These are phyloP conservation scores for Lamellibrachia satsuma DNA, from an alignment of 2,888 invertebrate genomes.

Conservation along the genomic window DNA sequence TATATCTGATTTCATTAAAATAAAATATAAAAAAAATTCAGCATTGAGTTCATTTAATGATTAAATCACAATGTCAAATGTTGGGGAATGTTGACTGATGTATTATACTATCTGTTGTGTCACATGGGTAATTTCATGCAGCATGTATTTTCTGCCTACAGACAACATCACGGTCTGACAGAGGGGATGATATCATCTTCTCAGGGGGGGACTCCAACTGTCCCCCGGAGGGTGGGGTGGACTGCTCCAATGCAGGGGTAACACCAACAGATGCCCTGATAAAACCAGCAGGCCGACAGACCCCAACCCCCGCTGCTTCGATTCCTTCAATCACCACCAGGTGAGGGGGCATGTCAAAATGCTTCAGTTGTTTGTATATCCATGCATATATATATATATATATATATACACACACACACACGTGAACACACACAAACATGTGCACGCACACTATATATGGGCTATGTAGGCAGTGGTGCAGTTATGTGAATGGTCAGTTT, in stretches of 20 bases:
- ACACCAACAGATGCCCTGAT: not conserved
- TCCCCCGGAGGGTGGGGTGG: not conserved
- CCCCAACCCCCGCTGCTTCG: not conserved
- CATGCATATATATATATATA: not conserved
- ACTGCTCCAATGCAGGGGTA: not conserved
- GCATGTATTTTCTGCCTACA: not conserved
- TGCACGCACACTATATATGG: not conserved
- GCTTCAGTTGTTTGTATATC: not conserved
- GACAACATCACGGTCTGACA: not conserved
- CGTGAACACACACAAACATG: not conserved
- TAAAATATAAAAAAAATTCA: too few relatives aligned
- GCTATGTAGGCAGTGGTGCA: not conserved
- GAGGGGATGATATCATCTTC: not conserved
- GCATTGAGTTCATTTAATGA: too few relatives aligned
- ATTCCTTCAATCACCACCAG: not conserved
- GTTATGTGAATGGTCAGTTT: too few relatives aligned
- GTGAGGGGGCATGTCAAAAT: not conserved
- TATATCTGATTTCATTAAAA: too few relatives aligned
- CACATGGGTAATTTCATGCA: too few relatives aligned
- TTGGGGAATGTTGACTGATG: too few relatives aligned
- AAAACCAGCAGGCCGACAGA: not conserved
- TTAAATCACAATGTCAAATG: too few relatives aligned
- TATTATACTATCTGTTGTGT: too few relatives aligned
- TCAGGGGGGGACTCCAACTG: not conserved
- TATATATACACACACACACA: not conserved